Evolutionary conservation across 2,888 invertebrate genomes (phyloP), one percentile per base, ranked within the genome.

Genomic region (Patella caerulea): DNA sequence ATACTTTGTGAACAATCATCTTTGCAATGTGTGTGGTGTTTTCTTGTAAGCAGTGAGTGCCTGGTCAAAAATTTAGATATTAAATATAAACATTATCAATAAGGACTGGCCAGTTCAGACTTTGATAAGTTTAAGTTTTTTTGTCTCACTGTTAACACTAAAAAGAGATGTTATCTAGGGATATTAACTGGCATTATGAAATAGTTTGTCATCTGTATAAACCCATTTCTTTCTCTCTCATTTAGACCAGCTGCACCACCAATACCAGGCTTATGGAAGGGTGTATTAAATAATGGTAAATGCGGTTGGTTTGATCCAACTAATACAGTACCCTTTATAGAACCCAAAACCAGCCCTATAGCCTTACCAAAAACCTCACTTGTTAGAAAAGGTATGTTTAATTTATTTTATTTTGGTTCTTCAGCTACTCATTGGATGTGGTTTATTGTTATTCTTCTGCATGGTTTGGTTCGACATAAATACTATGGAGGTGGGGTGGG

Each of bases 291-390:
- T 72, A 96, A 95, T 83, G 98, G 98, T 0, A 96, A 97, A 89
- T 96, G 96, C n/a, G 98, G 99, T 0, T 93, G 96, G 77, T 98
- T 99, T 92, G 96, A 97, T 92, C 97, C 98, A 0, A 94, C 94
- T 12, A 95, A 96, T 88, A 96, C 96, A 11, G 96, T 97, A 78
- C 95, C 97, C 0, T 89, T 88, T 78, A 85, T 89, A 59, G 90
- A 91, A 79, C 86, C 88, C 34, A 88, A 86, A 76, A 86, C 86
- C 19, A 85, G 85, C 82, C 87, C 89, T 71, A 82, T 88, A 77
- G 78, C 83, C 45, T 78, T 84, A 73, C 76, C 83, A 71, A 83
- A 85, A 81, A 80, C 85, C 45, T 80, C 84, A 29, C 82, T 88
- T 73, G 80, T 82, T 59, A 80, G 88, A 72, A 87, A 87, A 86